Conservation (phyloP, 2,888 invertebrate species). For the Ormyrus thymus region DNA sequence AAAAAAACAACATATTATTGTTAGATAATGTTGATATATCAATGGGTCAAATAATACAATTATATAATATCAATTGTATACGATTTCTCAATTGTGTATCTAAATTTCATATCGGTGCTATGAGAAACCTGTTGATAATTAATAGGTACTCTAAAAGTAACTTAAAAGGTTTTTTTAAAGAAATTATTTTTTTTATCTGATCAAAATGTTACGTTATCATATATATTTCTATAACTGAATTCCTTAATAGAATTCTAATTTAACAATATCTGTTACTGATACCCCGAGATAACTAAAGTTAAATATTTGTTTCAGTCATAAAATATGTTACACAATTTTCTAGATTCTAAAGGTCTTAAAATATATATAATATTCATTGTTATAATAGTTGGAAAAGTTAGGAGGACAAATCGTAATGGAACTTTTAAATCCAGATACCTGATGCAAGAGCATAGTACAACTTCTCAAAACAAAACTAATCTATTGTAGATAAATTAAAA, state of each 20-base stretch:
- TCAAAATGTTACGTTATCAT: background rate
- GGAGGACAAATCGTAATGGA: conserved; percentile 30
- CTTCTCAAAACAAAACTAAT: conserved; percentile 34
- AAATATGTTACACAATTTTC: background rate
- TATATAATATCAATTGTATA: no score
- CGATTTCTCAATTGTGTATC: no score
- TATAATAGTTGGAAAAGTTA: background rate
- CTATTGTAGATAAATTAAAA: conserved; percentile 25
- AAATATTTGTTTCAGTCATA: background rate
- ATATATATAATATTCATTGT: background rate
- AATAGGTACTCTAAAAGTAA: no score
- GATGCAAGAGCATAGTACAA: conserved; percentile 61
- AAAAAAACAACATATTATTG: no score
- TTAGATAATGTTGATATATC: no score
- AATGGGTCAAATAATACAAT: no score
- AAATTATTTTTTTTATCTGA: no score
- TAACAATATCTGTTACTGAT: background rate
- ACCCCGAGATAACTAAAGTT: background rate
- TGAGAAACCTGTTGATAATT: no score
- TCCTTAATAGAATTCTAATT: background rate
- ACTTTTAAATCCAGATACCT: conserved; percentile 59
- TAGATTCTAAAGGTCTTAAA: background rate
- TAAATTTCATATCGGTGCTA: no score
- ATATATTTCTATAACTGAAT: background rate
- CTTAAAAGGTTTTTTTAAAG: no score